phyloP scores from a whole-genome alignment of 2,888 invertebrate species.

The Ormia ochracea region DNA sequence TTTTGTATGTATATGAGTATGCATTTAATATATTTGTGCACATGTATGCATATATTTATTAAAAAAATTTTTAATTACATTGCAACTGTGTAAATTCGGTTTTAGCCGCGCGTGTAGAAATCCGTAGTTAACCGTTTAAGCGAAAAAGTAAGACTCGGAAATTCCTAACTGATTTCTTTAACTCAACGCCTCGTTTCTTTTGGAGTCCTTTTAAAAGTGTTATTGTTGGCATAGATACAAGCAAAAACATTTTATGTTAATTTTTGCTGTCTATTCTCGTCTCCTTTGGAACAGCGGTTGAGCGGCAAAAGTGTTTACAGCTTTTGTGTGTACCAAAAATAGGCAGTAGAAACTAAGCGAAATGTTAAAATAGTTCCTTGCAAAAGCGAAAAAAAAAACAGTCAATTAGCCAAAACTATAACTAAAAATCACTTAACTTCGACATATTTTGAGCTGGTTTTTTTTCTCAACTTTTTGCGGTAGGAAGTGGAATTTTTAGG shows the following conservation, averaged over 20 bases:
- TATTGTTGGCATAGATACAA: slow-evolving; percentile 64
- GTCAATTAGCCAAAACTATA: not conserved
- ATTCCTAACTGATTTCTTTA: slow-evolving; percentile 62
- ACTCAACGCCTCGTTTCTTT: slow-evolving; percentile 61
- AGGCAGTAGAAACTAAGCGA: not conserved
- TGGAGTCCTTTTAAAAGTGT: slow-evolving; percentile 48
- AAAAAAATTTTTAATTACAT: too few species aligned
- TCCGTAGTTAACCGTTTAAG: slow-evolving; percentile 69
- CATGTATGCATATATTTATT: too few species aligned
- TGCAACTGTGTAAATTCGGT: not conserved
- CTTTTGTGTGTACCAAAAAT: not conserved
- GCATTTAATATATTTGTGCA: too few species aligned
- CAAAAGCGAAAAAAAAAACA: not conserved
- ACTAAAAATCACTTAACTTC: slow-evolving; percentile 21
- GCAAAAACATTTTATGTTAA: slow-evolving; percentile 36
- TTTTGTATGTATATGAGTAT: too few species aligned
- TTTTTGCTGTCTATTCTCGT: slow-evolving; percentile 26
- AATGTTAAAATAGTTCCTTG: slow-evolving; percentile 35
- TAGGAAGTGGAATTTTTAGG: slow-evolving; percentile 19
- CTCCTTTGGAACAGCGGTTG: too few species aligned
- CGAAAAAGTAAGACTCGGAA: slow-evolving; percentile 69
- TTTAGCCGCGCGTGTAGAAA: slow-evolving; percentile 35
- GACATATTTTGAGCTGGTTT: not conserved
- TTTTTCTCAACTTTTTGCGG: not conserved
- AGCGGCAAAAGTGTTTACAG: not conserved